Evolutionary conservation across 2,797 vertebrate species (phyloP).

Genomic region (Microtus californicus): DNA sequence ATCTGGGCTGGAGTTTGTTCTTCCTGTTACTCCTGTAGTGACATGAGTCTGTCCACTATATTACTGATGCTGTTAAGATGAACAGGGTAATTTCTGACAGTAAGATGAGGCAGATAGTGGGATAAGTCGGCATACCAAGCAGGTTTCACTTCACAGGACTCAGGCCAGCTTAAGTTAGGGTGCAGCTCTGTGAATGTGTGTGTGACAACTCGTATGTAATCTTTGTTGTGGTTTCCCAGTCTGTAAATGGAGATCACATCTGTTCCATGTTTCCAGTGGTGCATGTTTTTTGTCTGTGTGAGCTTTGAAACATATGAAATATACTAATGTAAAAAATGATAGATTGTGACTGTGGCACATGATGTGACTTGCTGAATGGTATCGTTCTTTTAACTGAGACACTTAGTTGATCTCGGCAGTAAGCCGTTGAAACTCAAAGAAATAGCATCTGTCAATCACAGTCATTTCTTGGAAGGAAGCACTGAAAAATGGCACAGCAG

Average conservation of each 20-base stretch:
- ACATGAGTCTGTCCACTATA: not conserved
- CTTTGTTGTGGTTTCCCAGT: slow-evolving; percentile 59
- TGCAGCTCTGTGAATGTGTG: not conserved
- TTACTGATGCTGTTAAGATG: not conserved
- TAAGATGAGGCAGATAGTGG: slow-evolving; percentile 10
- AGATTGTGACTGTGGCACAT: slow-evolving; percentile 45
- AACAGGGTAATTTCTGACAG: slow-evolving; percentile 6
- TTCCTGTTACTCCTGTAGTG: not conserved
- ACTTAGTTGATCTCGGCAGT: slow-evolving; percentile 69
- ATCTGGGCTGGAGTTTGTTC: not conserved
- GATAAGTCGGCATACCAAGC: slow-evolving; percentile 9
- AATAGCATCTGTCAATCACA: slow-evolving; percentile 76
- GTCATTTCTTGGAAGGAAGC: slow-evolving; percentile 79
- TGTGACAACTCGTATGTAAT: not conserved
- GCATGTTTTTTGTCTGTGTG: not conserved
- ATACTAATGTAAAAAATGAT: slow-evolving; percentile 59
- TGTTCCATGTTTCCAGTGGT: not conserved
- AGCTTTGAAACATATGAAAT: slow-evolving; percentile 50
- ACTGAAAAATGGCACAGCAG: slow-evolving; percentile 74
- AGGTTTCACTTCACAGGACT: slow-evolving; percentile 12
- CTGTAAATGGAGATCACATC: slow-evolving; percentile 47
- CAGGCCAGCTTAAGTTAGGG: not conserved
- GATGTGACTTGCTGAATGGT: slow-evolving; percentile 42
- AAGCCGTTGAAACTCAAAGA: slow-evolving; percentile 65
- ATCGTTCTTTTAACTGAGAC: slow-evolving; percentile 61